Evolutionary conservation across 2,113 vertebrate genomes (phyloP).

Genomic region (Trematocara variabile): DNA sequence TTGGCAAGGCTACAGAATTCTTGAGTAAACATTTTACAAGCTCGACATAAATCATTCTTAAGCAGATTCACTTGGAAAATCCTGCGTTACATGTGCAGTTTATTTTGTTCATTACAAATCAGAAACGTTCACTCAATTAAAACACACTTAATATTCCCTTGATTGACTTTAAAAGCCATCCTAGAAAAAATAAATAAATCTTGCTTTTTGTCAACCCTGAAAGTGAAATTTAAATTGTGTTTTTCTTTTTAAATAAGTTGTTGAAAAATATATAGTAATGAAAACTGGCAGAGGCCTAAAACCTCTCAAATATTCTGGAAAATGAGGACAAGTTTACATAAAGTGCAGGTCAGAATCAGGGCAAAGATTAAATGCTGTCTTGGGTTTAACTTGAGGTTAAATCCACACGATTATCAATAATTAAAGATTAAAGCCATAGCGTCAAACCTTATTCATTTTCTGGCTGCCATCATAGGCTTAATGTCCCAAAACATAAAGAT

Average conservation of each 20-base stretch:
- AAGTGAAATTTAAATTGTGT: background rate
- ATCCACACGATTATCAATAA: background rate
- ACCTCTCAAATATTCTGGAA: background rate
- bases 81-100: background rate
- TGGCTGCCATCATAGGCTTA: background rate
- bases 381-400: background rate
- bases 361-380: background rate
- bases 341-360: background rate
- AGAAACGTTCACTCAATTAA: background rate
- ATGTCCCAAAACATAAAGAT: constrained; percentile 17
- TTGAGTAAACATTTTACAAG: background rate
- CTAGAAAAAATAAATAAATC: background rate
- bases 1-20: background rate
- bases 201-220: background rate
- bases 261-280: background rate
- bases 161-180: background rate
- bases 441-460: background rate
- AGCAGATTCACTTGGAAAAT: background rate
- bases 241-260: background rate
- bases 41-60: background rate
- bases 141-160: background rate
- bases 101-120: background rate
- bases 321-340: background rate
- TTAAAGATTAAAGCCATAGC: background rate
- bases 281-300: background rate